phyloP scores from a whole-genome alignment of 2,113 vertebrate genomes.

The Copsychus sechellarum region DNA sequence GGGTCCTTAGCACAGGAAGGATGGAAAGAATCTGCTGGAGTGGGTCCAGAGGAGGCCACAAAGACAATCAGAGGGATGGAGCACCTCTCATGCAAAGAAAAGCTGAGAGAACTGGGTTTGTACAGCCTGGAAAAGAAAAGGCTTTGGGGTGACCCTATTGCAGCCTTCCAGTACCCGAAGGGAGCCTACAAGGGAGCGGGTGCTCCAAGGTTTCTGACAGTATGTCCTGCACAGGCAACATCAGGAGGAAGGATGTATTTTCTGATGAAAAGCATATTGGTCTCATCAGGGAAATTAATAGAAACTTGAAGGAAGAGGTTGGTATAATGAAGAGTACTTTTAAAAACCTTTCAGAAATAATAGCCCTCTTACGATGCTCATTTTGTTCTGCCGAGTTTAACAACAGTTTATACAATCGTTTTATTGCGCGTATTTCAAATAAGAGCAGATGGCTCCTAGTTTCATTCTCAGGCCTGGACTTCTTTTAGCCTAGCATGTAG shows the following conservation, averaged over 20 bases:
- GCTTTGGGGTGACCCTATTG: not conserved
- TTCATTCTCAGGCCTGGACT: not conserved
- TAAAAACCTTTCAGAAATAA: not conserved
- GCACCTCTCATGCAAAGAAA: not conserved
- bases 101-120: not conserved
- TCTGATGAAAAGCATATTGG: not conserved
- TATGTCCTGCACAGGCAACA: not conserved
- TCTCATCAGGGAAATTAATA: not conserved
- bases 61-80: not conserved
- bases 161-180: not conserved
- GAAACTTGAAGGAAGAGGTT: not conserved
- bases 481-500: not conserved
- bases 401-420: not conserved
- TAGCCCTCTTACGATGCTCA: not conserved
- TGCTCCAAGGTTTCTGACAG: not conserved
- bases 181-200: not conserved
- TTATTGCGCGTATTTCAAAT: not conserved
- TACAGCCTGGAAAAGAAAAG: not conserved
- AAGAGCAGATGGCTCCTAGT: not conserved
- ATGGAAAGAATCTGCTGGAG: not conserved
- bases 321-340: not conserved
- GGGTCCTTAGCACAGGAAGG: too few relatives aligned
- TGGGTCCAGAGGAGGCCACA: rapidly evolving
- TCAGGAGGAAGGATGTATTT: not conserved
- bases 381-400: not conserved